A percentile compares a stretch with the other conserved stretches of the same genome.
Conservation (phyloP, 2,888 invertebrate genomes). For the Phania funesta region DNA sequence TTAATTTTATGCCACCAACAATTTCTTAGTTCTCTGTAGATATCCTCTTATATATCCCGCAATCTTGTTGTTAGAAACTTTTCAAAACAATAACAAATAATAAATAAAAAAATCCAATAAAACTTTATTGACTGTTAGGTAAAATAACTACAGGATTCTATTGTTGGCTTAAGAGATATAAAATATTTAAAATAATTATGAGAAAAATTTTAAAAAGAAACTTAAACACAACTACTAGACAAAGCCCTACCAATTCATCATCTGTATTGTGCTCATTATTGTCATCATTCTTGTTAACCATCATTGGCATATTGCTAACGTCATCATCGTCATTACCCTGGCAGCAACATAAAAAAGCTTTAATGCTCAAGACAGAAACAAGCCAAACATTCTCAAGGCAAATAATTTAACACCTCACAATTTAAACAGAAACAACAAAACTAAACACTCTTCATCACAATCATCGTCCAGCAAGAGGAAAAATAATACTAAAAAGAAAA, state of each 20-base stretch:
- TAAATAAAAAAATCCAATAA: constrained; percentile 41
- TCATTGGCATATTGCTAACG: neutral
- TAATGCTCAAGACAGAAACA: neutral
- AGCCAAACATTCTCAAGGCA: constrained; percentile 52
- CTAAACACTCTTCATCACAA: constrained; percentile 56
- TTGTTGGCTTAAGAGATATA: neutral
- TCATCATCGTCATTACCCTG: constrained; percentile 5
- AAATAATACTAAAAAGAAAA: constrained; percentile 2
- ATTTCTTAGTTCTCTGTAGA: no score
- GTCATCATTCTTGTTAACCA: neutral
- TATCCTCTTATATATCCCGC: no score
- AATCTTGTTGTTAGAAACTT: no score
- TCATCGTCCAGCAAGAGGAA: constrained; percentile 4
- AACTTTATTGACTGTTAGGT: constrained; percentile 47
- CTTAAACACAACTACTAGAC: constrained; percentile 32
- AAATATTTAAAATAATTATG: neutral
- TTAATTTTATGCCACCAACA: no score
- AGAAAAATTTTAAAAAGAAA: neutral
- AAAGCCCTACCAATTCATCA: neutral
- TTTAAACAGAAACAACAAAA: constrained; percentile 35
- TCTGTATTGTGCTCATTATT: neutral
- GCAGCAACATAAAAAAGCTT: constrained; percentile 8
- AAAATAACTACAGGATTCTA: neutral
- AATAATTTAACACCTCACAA: constrained; percentile 62
- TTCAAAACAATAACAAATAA: neutral